Evolutionary conservation across 1,140 invertebrate genomes (phyloP), one percentile per base, ranked within the genome.

Genomic region (Drosophila kepulauana): DNA sequence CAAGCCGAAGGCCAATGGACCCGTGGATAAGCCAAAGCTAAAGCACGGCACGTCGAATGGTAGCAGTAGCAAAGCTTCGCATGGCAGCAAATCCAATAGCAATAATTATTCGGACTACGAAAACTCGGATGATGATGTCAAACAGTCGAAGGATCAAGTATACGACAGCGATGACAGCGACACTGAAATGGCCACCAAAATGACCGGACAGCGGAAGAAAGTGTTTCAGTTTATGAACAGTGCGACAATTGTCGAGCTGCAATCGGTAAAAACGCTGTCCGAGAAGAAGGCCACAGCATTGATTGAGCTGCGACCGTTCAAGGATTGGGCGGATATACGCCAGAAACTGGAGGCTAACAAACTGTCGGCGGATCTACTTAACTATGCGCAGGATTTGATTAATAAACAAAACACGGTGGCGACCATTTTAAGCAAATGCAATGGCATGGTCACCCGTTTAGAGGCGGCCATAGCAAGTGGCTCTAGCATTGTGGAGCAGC

Each of bases 161-260:
- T 92, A 92, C 49, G 92, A 92, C 61, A 95, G 95, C 65, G 95
- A 96, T 48, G 96, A 97, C 87, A 96, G 96, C 8, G 96, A 97
- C 90, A 93, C 94, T 5, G 96, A 97, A 92, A 93, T 96, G 77
- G 95, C 94, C 6, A 94, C 96, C 73, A 94, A 95, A 68, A 93
- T 97, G 72, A 94, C 94, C 0, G 94, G 94, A 35, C 95, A 96
- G 79, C 96, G 96, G 65, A 95, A 94, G 78, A 94, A 95, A 87
- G 96, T 97, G 30, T 95, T 96, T 70, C 95, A 97, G 48, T 97
- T 97, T 86, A 94, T 97, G 79, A 95, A 96, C 91, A 95, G 91
- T 46, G 96, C 95, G 38, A 93, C 94, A 20, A 73, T 94, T 48
- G 93, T 93, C 15, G 97, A 97, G 90, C 84, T 97, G 7, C 93